phyloP scores from a whole-genome alignment of 2,888 invertebrate genomes.

The Cheilosia scutellata region DNA sequence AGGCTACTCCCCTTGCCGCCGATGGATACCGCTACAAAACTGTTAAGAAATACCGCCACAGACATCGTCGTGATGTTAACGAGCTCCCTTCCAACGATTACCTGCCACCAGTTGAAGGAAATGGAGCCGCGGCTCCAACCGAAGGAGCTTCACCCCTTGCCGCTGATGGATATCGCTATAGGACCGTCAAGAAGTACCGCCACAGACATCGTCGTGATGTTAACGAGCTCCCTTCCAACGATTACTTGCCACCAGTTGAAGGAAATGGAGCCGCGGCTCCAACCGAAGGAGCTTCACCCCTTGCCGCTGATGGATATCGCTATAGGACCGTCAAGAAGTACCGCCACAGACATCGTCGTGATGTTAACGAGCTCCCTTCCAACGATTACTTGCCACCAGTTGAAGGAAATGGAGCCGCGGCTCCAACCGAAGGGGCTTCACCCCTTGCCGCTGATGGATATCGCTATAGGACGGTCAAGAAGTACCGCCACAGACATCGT shows the following conservation, averaged over 20 bases:
- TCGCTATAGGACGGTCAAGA: slow-evolving; percentile 75
- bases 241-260: too few species aligned
- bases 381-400: slow-evolving; percentile 64
- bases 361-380: too few species aligned
- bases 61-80: slow-evolving; percentile 78
- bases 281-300: neutral
- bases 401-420: neutral
- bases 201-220: too few species aligned
- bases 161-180: too few species aligned
- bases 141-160: too few species aligned
- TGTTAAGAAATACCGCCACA: slow-evolving; percentile 73
- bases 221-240: too few species aligned
- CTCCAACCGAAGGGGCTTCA: neutral
- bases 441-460: slow-evolving; percentile 15
- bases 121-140: too few species aligned
- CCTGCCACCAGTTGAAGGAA: slow-evolving; percentile 58
- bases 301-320: slow-evolving; percentile 31
- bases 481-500: slow-evolving; percentile 72
- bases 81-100: slow-evolving; percentile 77
- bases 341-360: too few species aligned
- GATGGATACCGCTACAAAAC: slow-evolving; percentile 59
- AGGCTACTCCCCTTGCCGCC: neutral
- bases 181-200: too few species aligned
- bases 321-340: slow-evolving; percentile 4
- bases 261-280: too few species aligned